A percentile compares a stretch with the other conserved stretches of the same genome.
These are phyloP conservation scores for Brenthis ino DNA, from an alignment of 2,888 invertebrate species.

Conservation along the genomic window DNA sequence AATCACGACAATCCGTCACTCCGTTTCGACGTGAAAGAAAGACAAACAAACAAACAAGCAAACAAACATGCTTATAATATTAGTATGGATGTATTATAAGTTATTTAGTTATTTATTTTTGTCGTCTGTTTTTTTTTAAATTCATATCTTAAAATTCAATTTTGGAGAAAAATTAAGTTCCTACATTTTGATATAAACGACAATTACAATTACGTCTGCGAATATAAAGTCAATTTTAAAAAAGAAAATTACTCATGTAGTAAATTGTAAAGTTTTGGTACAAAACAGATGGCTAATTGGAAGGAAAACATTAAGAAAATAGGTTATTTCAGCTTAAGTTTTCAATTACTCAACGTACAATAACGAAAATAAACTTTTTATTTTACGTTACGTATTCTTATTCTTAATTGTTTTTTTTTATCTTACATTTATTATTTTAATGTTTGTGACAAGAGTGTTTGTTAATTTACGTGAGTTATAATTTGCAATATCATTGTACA, in stretches of 20 bases:
- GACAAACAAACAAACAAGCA: no score
- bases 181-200: neutral
- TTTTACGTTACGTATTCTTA: conserved; percentile 6
- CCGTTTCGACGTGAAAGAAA: no score
- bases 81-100: no score
- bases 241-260: neutral
- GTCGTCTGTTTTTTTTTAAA: no score
- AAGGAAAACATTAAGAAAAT: conserved; percentile 18
- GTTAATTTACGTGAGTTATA: no score
- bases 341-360: conserved; percentile 20
- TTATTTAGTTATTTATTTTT: no score
- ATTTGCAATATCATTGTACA: neutral
- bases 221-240: neutral
- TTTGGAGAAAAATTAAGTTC: no score
- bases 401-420: neutral
- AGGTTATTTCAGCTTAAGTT: conserved; percentile 5
- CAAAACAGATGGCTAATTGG: conserved; percentile 21
- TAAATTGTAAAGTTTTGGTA: conserved; percentile 8
- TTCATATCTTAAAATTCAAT: no score
- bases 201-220: neutral
- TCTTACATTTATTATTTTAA: neutral
- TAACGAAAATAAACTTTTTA: conserved; percentile 10
- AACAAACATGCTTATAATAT: no score
- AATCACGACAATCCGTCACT: no score
- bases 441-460: no score